Evolutionary conservation across 2,888 invertebrate genomes (phyloP), one percentile per base, ranked within the genome.

Genomic region (Pheosia gnoma): DNA sequence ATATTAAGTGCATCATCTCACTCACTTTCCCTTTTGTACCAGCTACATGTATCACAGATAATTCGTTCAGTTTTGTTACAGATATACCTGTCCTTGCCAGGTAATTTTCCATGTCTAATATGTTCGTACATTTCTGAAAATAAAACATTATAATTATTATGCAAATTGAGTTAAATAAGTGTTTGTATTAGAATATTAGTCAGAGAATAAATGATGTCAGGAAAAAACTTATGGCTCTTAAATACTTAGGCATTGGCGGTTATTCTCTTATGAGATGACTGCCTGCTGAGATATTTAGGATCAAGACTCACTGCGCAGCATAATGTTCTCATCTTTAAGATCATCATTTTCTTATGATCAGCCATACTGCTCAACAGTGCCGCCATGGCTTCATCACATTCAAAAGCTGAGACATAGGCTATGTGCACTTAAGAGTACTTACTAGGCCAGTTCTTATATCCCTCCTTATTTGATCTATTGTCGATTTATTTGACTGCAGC

Each of bases 11-110:
- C 11, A 4, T 37, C 3, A 4, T 11, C 53, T 13, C 61, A 53
- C 77, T 69, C 80, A 95, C 95, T 94, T 99, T 99, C 59, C 99
- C 99, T 91, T 99, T 99, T 1, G 99, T 99, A 9, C 99, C 99
- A 65, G 98, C 96, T 6, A 99, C 96, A 93, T 99, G 99, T 80
- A 99, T 98, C 53, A 98, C 95, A 60, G 97, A 96, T 25, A 99
- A 85, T 60, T 94, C 90, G 76, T 97, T 96, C 61, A 98, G 85
- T 67, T 95, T 95, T 0, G 95, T 91, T 36, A 96, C 67, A 0
- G 93, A 86, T 3, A 97, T 83, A 36, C 97, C 97, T 49, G 95
- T 95, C 66, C 96, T 94, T 59, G 78, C 70, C 59, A 96, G 85
- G 86, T 95, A 97, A 66, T 94, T 95, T 62, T 91, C 81, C 74